phyloP scores from a whole-genome alignment of 2,113 vertebrate genomes.

The Triplophysa rosa region DNA sequence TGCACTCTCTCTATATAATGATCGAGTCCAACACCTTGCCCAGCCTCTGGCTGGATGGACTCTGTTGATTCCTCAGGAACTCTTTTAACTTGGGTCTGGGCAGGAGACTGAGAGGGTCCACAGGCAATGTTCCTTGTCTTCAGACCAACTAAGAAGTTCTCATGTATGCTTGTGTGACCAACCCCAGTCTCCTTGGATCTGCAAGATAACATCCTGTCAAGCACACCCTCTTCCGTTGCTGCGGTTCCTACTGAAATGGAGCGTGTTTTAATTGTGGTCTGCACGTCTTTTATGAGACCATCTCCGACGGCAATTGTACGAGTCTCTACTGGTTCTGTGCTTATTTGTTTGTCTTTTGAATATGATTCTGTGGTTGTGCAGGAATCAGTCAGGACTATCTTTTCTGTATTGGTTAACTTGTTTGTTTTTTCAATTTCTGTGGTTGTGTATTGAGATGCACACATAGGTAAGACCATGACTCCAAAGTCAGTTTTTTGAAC shows the following conservation, averaged over 20 bases:
- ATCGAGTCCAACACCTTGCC: slow-evolving; percentile 77
- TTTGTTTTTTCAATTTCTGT: slow-evolving; percentile 66
- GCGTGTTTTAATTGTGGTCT: slow-evolving; percentile 70
- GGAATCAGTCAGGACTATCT: slow-evolving; percentile 64
- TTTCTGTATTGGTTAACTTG: slow-evolving; percentile 80
- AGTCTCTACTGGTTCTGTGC: slow-evolving; percentile 72
- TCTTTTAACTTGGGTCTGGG: slow-evolving; percentile 65
- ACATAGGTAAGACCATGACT: slow-evolving; percentile 77
- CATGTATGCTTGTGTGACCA: slow-evolving; percentile 81
- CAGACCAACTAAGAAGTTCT: slow-evolving; percentile 91
- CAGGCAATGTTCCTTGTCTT: slow-evolving; percentile 93
- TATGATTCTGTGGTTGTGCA: slow-evolving; percentile 75
- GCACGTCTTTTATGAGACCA: slow-evolving; percentile 85
- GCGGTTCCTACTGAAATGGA: slow-evolving; percentile 87
- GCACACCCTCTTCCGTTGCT: slow-evolving; percentile 64
- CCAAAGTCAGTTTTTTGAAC: slow-evolving; percentile 70
- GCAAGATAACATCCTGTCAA: slow-evolving; percentile 66
- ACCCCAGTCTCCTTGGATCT: slow-evolving; percentile 90
- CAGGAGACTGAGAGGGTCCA: slow-evolving; percentile 75
- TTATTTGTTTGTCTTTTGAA: slow-evolving; percentile 82
- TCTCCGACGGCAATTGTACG: slow-evolving; percentile 86
- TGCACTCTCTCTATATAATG: slow-evolving; percentile 94
- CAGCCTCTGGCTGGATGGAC: slow-evolving; percentile 30
- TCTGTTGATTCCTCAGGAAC: slow-evolving; percentile 68
- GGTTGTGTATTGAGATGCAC: slow-evolving; percentile 73